A percentile compares a stretch with the other conserved stretches of the same genome.
phyloP scores from a whole-genome alignment of 2,797 vertebrate species.

The Eupleurogrammus muticus region DNA sequence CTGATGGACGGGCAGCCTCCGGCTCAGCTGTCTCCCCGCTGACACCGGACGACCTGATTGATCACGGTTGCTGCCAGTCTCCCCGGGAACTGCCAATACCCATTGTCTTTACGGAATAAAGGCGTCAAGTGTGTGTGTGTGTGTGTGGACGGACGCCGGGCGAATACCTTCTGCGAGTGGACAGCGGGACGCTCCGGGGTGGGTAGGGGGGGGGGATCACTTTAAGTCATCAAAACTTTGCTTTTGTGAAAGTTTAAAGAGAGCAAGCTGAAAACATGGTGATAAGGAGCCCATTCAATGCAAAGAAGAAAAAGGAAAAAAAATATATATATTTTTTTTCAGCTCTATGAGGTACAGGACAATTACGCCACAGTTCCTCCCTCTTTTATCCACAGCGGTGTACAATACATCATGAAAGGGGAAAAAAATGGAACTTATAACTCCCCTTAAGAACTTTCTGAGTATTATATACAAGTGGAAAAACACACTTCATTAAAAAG shows the following conservation, averaged over 20 bases:
- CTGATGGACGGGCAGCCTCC: slow-evolving; percentile 72
- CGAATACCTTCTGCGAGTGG: slow-evolving; percentile 35
- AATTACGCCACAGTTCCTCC: slow-evolving; percentile 56
- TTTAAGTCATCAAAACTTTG: slow-evolving; percentile 63
- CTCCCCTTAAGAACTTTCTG: slow-evolving; percentile 29
- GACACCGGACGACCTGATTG: slow-evolving; percentile 77
- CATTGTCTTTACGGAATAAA: slow-evolving; percentile 76
- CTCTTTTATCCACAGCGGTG: slow-evolving; percentile 43
- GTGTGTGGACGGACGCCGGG: slow-evolving; percentile 61
- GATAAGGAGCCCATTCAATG: slow-evolving; percentile 54
- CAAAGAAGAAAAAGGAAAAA: slow-evolving; percentile 15
- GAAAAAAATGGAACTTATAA: slow-evolving; percentile 32
- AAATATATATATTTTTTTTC: slow-evolving; percentile 15
- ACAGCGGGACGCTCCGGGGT: slow-evolving; percentile 28
- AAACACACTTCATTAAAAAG: slow-evolving; percentile 46
- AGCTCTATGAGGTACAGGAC: slow-evolving; percentile 51
- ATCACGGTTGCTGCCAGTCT: slow-evolving; percentile 81
- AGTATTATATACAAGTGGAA: slow-evolving; percentile 24
- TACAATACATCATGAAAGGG: slow-evolving; percentile 44
- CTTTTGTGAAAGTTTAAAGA: slow-evolving; percentile 64
- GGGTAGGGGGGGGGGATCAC: slow-evolving; percentile 49
- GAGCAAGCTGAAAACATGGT: slow-evolving; percentile 55
- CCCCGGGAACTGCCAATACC: slow-evolving; percentile 77
- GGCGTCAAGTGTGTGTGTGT: slow-evolving; percentile 65
- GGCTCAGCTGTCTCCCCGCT: slow-evolving; percentile 71